phyloP scores from a whole-genome alignment of 2,888 invertebrate species.

The Tetragnatha montana region DNA sequence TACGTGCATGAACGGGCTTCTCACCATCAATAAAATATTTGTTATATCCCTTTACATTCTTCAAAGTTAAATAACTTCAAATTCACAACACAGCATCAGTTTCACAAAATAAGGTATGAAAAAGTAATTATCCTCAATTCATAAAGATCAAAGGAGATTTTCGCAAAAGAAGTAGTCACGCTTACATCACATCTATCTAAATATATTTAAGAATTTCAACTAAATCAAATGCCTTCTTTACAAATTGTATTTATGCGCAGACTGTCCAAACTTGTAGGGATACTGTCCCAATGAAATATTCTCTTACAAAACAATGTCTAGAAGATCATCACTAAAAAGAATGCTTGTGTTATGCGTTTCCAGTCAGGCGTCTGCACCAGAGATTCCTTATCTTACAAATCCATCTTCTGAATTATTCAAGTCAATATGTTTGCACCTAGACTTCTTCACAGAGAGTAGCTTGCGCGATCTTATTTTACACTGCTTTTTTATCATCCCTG shows the following conservation, averaged over 20 bases:
- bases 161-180: background rate
- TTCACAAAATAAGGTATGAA: background rate
- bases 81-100: no score
- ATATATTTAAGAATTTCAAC: background rate
- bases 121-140: background rate
- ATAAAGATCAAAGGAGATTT: background rate
- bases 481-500: background rate
- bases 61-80: no score
- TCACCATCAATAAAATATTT: no score
- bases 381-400: background rate
- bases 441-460: background rate
- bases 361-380: background rate
- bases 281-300: background rate
- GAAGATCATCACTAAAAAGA: background rate
- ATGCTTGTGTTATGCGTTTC: slow-evolving; percentile 3
- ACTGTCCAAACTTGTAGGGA: background rate
- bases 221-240: background rate
- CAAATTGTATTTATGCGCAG: background rate
- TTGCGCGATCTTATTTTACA: slow-evolving; percentile 11
- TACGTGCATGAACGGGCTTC: no score
- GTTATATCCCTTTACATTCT: no score
- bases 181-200: background rate
- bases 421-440: slow-evolving; percentile 20
- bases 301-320: slow-evolving; percentile 4
- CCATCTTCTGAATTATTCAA: slow-evolving; percentile 27